These are phyloP conservation scores for Acanthisitta chloris DNA, from an alignment of 2,113 vertebrate species.

Conservation along the genomic window DNA sequence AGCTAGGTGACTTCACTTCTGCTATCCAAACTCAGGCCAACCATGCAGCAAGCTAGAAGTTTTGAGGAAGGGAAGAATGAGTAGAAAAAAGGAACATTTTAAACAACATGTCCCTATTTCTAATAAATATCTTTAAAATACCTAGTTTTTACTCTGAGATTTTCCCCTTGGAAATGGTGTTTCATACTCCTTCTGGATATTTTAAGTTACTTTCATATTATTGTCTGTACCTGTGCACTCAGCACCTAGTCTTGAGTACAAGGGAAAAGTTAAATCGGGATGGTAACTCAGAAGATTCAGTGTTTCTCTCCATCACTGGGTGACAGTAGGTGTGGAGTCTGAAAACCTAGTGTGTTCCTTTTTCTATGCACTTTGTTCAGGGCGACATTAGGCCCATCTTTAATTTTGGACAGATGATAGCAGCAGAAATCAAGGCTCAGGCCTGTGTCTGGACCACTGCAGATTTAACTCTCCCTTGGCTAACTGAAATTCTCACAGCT, in stretches of 20 bases:
- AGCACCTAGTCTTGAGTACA: neutral
- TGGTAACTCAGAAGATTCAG: neutral
- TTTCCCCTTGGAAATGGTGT: neutral
- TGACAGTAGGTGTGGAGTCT: neutral
- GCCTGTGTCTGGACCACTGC: neutral
- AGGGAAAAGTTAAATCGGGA: neutral
- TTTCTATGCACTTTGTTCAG: neutral
- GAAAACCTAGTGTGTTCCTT: neutral
- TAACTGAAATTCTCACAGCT: neutral
- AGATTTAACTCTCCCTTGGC: neutral
- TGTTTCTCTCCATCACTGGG: fast-evolving
- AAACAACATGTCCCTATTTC: neutral
- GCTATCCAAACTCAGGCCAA: neutral
- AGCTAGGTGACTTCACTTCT: neutral
- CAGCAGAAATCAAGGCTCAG: neutral
- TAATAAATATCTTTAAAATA: neutral
- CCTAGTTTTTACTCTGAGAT: neutral
- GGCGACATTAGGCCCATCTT: neutral
- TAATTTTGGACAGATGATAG: neutral
- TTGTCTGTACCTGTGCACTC: neutral
- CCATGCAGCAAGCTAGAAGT: neutral
- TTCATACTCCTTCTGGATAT: neutral
- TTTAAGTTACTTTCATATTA: neutral
- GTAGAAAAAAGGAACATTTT: neutral
- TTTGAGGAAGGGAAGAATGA: neutral